phyloP scores from a whole-genome alignment of 2,797 vertebrate genomes.

The Sarcoramphus papa region DNA sequence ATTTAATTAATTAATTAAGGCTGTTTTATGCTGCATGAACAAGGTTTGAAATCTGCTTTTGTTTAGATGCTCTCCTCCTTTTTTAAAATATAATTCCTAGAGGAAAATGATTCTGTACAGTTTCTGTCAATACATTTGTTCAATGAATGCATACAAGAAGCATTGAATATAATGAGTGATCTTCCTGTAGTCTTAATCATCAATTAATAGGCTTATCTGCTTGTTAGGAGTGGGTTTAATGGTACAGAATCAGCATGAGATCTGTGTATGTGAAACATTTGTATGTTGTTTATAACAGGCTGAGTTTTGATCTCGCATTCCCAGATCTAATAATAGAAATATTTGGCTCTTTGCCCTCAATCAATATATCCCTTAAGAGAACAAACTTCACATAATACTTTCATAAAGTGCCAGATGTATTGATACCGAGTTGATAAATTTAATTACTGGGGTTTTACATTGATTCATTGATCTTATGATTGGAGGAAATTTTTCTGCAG shows the following conservation, averaged over 20 bases:
- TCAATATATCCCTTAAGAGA: constrained; percentile 62
- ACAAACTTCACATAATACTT: constrained; percentile 63
- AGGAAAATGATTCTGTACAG: background rate
- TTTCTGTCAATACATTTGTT: constrained; percentile 60
- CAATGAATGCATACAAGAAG: constrained; percentile 49
- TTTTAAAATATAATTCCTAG: constrained; percentile 27
- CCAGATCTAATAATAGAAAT: constrained; percentile 64
- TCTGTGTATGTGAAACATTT: constrained; percentile 61
- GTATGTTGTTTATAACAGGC: constrained; percentile 55
- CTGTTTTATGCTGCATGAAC: background rate
- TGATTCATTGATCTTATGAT: constrained; percentile 69
- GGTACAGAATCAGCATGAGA: constrained; percentile 70
- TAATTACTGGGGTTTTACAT: constrained; percentile 67
- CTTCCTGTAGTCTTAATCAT: constrained; percentile 70
- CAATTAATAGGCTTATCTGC: constrained; percentile 76
- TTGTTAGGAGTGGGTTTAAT: constrained; percentile 66
- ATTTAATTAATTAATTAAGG: background rate
- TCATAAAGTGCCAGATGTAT: constrained; percentile 61
- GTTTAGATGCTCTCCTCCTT: constrained; percentile 2
- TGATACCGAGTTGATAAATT: constrained; percentile 53
- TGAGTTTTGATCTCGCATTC: constrained; percentile 51
- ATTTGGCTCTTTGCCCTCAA: constrained; percentile 61
- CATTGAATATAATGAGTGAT: constrained; percentile 69
- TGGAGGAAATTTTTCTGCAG: constrained; percentile 56
- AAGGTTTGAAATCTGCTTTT: constrained; percentile 25